These are phyloP conservation scores for Harpagoxenus sublaevis DNA, from an alignment of 2,888 invertebrate species.

Conservation along the genomic window DNA sequence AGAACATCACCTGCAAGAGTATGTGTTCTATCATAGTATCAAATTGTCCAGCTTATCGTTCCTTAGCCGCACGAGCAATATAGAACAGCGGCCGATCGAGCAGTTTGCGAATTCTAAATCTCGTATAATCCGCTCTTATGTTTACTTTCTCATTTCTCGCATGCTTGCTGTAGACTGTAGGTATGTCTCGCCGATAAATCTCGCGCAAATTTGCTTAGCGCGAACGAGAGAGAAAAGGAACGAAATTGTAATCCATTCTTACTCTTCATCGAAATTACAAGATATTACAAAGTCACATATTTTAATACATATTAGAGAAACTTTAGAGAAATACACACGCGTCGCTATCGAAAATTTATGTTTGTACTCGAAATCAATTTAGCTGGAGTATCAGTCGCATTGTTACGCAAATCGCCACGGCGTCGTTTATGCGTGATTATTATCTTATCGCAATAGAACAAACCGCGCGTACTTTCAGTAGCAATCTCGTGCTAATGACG, in stretches of 20 bases:
- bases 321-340: neutral
- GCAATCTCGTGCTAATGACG: conserved; percentile 20
- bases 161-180: neutral
- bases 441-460: neutral
- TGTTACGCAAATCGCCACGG: conserved; percentile 15
- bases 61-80: neutral
- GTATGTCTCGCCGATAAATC: neutral
- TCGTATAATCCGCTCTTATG: conserved; percentile 5
- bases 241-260: neutral
- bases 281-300: neutral
- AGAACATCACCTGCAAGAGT: conserved; percentile 21
- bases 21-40: conserved; percentile 31
- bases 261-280: neutral
- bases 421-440: neutral
- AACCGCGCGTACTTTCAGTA: neutral
- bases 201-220: neutral
- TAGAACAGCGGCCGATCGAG: neutral
- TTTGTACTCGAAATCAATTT: neutral
- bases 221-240: neutral
- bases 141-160: neutral
- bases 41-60: conserved; percentile 26
- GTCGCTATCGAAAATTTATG: neutral
- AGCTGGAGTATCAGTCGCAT: neutral
- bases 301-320: neutral
- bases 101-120: neutral